Conservation (phyloP, 1,140 invertebrate genomes). For the Zaprionus nigranus region DNA sequence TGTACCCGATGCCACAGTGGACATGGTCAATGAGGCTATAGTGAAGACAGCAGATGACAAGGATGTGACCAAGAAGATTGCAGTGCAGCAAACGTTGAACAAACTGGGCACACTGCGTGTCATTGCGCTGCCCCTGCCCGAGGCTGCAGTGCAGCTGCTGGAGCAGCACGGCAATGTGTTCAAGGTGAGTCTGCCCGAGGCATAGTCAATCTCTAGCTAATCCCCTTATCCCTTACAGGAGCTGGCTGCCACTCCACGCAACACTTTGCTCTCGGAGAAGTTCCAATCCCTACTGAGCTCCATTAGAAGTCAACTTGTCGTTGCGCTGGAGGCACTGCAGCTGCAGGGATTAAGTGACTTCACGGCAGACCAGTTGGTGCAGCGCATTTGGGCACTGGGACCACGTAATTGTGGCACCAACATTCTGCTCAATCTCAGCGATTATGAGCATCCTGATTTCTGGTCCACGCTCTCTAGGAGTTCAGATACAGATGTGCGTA, state of each 20-base stretch:
- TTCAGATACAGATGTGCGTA: constrained; percentile 54
- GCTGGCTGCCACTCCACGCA: constrained; percentile 50
- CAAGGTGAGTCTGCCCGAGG: constrained; percentile 72
- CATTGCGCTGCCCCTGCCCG: constrained; percentile 92
- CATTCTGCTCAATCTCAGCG: constrained; percentile 91
- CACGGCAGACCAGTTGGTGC: constrained; percentile 80
- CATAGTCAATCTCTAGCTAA: neutral
- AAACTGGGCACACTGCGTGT: constrained; percentile 91
- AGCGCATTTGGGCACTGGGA: constrained; percentile 95
- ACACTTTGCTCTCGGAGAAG: constrained; percentile 71
- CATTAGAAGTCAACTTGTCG: constrained; percentile 88
- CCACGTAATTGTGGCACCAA: constrained; percentile 95
- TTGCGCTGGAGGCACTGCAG: constrained; percentile 85
- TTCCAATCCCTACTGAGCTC: constrained; percentile 43
- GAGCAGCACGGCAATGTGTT: constrained; percentile 86
- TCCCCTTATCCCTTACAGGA: constrained; percentile 37
- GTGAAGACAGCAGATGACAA: constrained; percentile 87
- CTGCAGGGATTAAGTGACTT: constrained; percentile 56
- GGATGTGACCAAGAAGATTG: constrained; percentile 85
- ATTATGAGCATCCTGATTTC: constrained; percentile 85
- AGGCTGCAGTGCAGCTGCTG: constrained; percentile 88
- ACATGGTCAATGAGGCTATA: constrained; percentile 96
- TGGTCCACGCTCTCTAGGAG: constrained; percentile 56
- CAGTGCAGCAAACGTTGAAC: constrained; percentile 89
- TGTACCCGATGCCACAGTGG: constrained; percentile 91